These are phyloP conservation scores for Tenthredo mesomela DNA, from an alignment of 2,888 invertebrate species.

Conservation along the genomic window DNA sequence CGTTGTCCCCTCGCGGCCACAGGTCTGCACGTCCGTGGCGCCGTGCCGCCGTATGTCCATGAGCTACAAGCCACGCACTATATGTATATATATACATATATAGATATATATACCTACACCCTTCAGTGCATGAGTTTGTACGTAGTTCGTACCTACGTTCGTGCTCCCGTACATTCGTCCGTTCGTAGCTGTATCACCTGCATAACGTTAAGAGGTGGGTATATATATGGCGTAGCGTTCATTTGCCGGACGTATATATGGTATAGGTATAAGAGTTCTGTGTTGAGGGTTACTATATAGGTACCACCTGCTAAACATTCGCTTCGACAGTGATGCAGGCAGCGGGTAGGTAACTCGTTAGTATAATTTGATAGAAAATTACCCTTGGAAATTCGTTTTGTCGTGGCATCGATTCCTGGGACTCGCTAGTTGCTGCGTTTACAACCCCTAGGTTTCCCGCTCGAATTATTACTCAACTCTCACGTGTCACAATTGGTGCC, in stretches of 20 bases:
- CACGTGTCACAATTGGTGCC: constrained; percentile 34
- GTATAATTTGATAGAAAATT: constrained; percentile 51
- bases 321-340: constrained; percentile 39
- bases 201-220: constrained; percentile 54
- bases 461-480: not conserved
- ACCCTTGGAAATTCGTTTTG: constrained; percentile 50
- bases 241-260: constrained; percentile 34
- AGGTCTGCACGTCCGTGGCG: constrained; percentile 55
- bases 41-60: constrained; percentile 52
- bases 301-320: constrained; percentile 63
- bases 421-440: not conserved
- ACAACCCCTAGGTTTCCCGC: not conserved
- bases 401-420: constrained; percentile 44
- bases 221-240: not conserved
- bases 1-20: constrained; percentile 70
- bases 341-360: constrained; percentile 41
- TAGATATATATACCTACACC: not conserved
- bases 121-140: not conserved
- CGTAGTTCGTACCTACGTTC: not conserved
- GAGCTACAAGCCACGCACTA: constrained; percentile 57
- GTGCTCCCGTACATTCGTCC: constrained; percentile 18
- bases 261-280: constrained; percentile 46
- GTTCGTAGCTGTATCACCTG: constrained; percentile 63
- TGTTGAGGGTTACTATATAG: constrained; percentile 52
- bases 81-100: not conserved